These are phyloP conservation scores for Caloenas nicobarica DNA, from an alignment of 2,113 vertebrate species.

Conservation along the genomic window DNA sequence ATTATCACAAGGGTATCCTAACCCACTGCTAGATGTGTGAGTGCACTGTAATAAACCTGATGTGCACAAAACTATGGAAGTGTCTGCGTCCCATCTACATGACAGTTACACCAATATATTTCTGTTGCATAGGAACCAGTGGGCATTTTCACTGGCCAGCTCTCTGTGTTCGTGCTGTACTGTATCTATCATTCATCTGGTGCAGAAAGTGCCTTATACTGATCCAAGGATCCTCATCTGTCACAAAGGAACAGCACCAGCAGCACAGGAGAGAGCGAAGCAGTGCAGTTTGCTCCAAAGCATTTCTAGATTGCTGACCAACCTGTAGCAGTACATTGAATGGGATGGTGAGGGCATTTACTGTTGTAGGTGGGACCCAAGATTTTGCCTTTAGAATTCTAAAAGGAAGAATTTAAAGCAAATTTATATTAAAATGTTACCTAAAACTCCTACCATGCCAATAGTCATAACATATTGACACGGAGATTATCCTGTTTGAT, in stretches of 20 bases:
- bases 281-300: not conserved
- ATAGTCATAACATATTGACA: rapidly evolving
- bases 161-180: not conserved
- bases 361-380: not conserved
- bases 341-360: not conserved
- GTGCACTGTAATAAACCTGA: rapidly evolving
- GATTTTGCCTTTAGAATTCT: not conserved
- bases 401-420: not conserved
- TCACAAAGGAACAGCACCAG: not conserved
- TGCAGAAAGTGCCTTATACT: not conserved
- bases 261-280: not conserved
- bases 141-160: not conserved
- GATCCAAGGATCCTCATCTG: not conserved
- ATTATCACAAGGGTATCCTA: not conserved
- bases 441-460: not conserved
- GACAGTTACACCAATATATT: not conserved
- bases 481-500: not conserved
- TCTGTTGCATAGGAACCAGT: not conserved
- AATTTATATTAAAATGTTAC: not conserved
- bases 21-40: not conserved
- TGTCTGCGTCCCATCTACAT: not conserved
- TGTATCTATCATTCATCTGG: not conserved
- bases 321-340: not conserved
- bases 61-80: not conserved
- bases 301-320: not conserved